These are phyloP conservation scores for Monarcha castaneiventris DNA, from an alignment of 2,113 vertebrate species.

Conservation along the genomic window DNA sequence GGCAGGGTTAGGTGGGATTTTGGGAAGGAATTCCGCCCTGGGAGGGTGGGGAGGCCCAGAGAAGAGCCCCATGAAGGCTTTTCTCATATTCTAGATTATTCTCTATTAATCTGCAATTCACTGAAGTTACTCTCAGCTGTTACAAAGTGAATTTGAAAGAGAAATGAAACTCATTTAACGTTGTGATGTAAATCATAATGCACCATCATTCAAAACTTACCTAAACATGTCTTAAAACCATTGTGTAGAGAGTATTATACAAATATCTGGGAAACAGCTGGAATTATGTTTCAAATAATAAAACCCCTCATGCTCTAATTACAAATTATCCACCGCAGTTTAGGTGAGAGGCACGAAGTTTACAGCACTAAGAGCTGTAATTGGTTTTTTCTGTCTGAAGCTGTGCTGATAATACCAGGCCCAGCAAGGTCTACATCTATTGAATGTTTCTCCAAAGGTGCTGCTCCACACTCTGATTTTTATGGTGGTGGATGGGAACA, in stretches of 20 bases:
- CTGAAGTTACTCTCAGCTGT: not conserved
- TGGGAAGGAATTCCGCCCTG: not conserved
- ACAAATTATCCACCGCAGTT: not conserved
- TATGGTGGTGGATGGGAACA: not conserved
- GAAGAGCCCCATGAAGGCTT: accelerated
- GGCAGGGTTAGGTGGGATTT: not conserved
- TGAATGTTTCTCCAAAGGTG: not conserved
- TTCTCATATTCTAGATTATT: not conserved
- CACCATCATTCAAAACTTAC: not conserved
- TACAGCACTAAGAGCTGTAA: not conserved
- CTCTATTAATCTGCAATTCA: not conserved
- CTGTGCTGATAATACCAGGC: not conserved
- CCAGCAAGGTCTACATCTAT: not conserved
- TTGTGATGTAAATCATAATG: not conserved
- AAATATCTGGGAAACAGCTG: not conserved
- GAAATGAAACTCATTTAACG: not conserved
- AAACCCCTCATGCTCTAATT: not conserved
- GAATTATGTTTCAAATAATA: not conserved
- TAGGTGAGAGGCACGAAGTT: not conserved
- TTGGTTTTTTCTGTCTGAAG: not conserved
- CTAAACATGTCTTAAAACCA: not conserved
- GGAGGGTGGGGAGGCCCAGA: not conserved
- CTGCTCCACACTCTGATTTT: not conserved
- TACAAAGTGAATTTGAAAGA: not conserved
- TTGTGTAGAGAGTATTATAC: not conserved